Percentiles rank a stretch among this genome's conserved stretches.
These are phyloP conservation scores for Salmo trutta DNA, from an alignment of 2,797 vertebrate genomes.

Conservation along the genomic window DNA sequence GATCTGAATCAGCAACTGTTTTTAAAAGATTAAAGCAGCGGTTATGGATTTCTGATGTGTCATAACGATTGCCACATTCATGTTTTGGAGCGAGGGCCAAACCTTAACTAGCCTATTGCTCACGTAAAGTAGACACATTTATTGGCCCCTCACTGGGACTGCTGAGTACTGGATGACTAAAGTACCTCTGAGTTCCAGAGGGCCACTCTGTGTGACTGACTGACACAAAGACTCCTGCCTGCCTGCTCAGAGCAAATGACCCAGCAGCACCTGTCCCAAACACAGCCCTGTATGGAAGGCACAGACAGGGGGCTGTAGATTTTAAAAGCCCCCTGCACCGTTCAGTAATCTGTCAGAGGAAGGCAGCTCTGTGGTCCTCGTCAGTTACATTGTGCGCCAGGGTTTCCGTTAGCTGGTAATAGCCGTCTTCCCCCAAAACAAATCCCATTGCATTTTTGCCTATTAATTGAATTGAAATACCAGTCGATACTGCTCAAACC, in stretches of 20 bases:
- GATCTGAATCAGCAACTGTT: conserved; percentile 33
- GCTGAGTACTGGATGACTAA: conserved; percentile 35
- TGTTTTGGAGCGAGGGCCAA: conserved; percentile 28
- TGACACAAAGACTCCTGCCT: conserved; percentile 28
- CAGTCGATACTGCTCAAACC: too few species aligned
- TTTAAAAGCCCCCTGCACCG: conserved; percentile 32
- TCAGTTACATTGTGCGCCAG: conserved; percentile 20
- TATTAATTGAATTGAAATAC: too few species aligned
- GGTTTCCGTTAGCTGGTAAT: not conserved
- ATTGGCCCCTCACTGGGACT: conserved; percentile 56
- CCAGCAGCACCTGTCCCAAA: conserved; percentile 39
- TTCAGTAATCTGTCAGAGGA: conserved; percentile 53
- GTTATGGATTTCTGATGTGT: conserved; percentile 29
- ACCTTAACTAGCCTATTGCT: conserved; percentile 51
- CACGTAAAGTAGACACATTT: conserved; percentile 54
- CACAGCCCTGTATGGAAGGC: conserved; percentile 28
- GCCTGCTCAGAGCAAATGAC: conserved; percentile 53
- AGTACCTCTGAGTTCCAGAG: conserved; percentile 35
- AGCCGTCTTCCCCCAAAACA: too few species aligned
- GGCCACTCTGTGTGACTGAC: conserved; percentile 29
- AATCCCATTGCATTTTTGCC: too few species aligned
- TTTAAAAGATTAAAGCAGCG: conserved; percentile 25
- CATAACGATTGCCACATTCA: conserved; percentile 33
- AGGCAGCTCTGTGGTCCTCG: conserved; percentile 40
- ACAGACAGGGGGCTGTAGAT: conserved; percentile 29